Base-by-base conservation (phyloP, 2,797 vertebrate genomes). In the Lepus townsendii region DNA sequence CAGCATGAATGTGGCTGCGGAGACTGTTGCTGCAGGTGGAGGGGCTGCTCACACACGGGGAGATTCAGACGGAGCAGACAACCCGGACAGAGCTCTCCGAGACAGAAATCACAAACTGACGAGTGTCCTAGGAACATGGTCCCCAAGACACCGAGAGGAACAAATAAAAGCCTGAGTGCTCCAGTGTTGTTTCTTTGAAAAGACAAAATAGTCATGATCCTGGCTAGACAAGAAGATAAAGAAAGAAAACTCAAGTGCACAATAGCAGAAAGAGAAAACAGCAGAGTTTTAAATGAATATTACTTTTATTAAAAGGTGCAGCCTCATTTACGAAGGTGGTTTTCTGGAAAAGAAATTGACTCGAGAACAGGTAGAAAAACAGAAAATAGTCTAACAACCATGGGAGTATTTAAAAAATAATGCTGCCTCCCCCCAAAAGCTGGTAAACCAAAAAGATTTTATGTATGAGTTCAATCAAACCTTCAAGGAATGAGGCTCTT, bases 401-500 rank as follows among this genome's bases (percentile, higher is more conserved):
- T 50, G 14, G 1, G 26, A 7, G 1, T 72, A 26, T 88, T 38
- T 57, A 65, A 22, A 89, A 77, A 38, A 52, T 32, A 13, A 57
- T 57, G 54, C 54, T 57, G 13, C 54, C 54, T 57, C 19, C 66
- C 30, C 65, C 30, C 66, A 12, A 80, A 73, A 76, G 2, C 35
- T 88, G 32, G 79, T 83, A 79, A 54, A 38, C 54, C 35, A n/a
- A 68, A 72, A 83, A 71, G n/a, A 54, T 65, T 94, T 38, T 24
- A n/a, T 79, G 47, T 90, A 22, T 88, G n/a, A 83, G 17, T 92
- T 92, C 62, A 90, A 24, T 93, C n/a, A 69, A 71, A 66, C 94
- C 76, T 80, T 94, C 47, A 65, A 79, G 63, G 8, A 91, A 52
- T 22, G 30, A 77, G 30, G 19, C 32, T 90, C 42, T n/a, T 88